A percentile compares a stretch with the other conserved stretches of the same genome.
These are phyloP conservation scores for Drosophila mettleri DNA, from an alignment of 2,888 invertebrate genomes.

Conservation along the genomic window DNA sequence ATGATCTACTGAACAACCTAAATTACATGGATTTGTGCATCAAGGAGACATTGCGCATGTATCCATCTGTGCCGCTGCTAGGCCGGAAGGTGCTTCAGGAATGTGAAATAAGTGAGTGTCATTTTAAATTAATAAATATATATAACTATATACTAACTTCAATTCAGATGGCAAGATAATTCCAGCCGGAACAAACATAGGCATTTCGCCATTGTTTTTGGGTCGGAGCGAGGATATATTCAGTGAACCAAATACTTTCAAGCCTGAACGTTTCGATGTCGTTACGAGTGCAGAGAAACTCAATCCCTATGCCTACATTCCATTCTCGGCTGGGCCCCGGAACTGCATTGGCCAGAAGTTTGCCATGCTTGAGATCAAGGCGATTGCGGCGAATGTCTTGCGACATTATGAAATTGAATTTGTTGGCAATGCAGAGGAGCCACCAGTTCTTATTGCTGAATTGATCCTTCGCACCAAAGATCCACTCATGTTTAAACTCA, in stretches of 20 bases:
- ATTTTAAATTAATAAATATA: too few relatives aligned
- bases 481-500: constrained; percentile 82
- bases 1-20: constrained; percentile 80
- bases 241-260: constrained; percentile 79
- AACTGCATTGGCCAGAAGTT: constrained; percentile 85
- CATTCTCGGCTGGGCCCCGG: constrained; percentile 84
- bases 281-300: constrained; percentile 77
- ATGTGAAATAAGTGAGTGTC: constrained; percentile 82
- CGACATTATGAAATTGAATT: constrained; percentile 81
- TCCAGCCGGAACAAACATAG: constrained; percentile 83
- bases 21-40: constrained; percentile 83
- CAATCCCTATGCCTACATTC: constrained; percentile 84
- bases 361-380: constrained; percentile 84
- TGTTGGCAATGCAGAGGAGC: constrained; percentile 64
- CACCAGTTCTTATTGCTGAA: constrained; percentile 81
- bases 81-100: constrained; percentile 82
- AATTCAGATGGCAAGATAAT: constrained; percentile 82
- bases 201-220: constrained; percentile 80
- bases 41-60: constrained; percentile 84
- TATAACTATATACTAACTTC: background rate
- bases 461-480: constrained; percentile 83
- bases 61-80: constrained; percentile 83
- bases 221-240: constrained; percentile 81
- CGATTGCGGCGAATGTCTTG: constrained; percentile 81
- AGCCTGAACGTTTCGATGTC: constrained; percentile 84